Evolutionary conservation across 2,113 vertebrate genomes (phyloP).

Genomic region (Genyomyrus donnyi): DNA sequence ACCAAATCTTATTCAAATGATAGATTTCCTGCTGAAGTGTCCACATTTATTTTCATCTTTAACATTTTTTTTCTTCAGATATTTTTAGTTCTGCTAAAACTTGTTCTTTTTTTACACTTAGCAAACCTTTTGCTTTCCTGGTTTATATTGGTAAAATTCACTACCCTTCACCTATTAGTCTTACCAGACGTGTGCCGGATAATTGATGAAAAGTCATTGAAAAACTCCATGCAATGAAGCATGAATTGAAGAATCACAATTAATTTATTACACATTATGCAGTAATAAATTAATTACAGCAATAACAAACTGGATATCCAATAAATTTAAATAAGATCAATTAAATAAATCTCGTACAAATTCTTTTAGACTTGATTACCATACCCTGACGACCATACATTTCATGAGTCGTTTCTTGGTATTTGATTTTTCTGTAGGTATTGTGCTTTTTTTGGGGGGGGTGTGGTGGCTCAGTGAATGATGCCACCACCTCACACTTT

Average conservation of each 20-base stretch:
- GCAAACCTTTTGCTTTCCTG: background rate
- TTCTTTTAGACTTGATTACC: background rate
- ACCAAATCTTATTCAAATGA: background rate
- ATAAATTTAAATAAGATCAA: background rate
- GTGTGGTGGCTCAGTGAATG: background rate
- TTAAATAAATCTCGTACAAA: background rate
- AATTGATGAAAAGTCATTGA: background rate
- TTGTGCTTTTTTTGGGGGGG: background rate
- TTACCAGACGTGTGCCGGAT: background rate
- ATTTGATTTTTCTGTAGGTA: background rate
- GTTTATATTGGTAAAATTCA: background rate
- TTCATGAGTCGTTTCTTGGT: background rate
- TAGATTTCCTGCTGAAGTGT: background rate
- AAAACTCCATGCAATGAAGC: background rate
- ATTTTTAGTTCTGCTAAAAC: conserved; percentile 1
- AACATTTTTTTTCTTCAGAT: background rate
- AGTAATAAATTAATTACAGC: background rate
- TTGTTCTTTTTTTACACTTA: background rate
- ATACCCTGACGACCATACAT: background rate
- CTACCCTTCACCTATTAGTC: background rate
- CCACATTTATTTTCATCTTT: conserved; percentile 8
- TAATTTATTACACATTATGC: background rate
- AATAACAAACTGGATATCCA: background rate
- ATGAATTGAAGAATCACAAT: background rate
- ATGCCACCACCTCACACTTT: background rate